Evolutionary conservation across 2,888 invertebrate genomes (phyloP).

Genomic region (Erebia epiphron): DNA sequence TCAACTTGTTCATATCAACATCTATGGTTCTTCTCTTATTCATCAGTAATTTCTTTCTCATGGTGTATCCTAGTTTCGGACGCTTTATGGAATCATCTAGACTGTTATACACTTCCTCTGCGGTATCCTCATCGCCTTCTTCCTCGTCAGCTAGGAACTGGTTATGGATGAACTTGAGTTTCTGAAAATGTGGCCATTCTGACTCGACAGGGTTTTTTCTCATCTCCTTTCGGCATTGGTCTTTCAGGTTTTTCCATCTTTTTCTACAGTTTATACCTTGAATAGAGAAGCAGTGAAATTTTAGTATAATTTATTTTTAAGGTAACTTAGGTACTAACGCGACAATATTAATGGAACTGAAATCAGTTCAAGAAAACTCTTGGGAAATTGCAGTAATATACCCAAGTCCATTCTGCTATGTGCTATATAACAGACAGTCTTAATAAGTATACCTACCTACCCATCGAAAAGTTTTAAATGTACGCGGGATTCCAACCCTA

Average conservation of each 20-base stretch:
- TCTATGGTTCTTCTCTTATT: constrained; percentile 72
- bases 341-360: too few species aligned
- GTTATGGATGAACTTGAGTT: constrained; percentile 72
- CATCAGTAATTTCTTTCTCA: constrained; percentile 73
- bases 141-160: constrained; percentile 74
- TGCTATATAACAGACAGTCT: too few species aligned
- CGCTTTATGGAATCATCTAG: constrained; percentile 71
- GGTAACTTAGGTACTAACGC: too few species aligned
- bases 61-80: constrained; percentile 73
- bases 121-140: constrained; percentile 67
- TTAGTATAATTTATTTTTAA: too few species aligned
- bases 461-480: too few species aligned
- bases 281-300: constrained; percentile 45
- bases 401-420: too few species aligned
- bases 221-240: constrained; percentile 78
- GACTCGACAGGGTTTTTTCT: constrained; percentile 69
- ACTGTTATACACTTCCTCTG: constrained; percentile 67
- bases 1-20: constrained; percentile 72
- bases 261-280: constrained; percentile 75
- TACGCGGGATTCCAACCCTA: too few species aligned
- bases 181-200: constrained; percentile 75
- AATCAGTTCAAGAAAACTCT: too few species aligned
- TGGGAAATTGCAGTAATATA: too few species aligned
- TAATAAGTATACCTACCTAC: too few species aligned
- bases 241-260: constrained; percentile 78